These are phyloP conservation scores for Herpailurus yagouaroundi DNA, from an alignment of 2,113 vertebrate genomes.

Conservation along the genomic window DNA sequence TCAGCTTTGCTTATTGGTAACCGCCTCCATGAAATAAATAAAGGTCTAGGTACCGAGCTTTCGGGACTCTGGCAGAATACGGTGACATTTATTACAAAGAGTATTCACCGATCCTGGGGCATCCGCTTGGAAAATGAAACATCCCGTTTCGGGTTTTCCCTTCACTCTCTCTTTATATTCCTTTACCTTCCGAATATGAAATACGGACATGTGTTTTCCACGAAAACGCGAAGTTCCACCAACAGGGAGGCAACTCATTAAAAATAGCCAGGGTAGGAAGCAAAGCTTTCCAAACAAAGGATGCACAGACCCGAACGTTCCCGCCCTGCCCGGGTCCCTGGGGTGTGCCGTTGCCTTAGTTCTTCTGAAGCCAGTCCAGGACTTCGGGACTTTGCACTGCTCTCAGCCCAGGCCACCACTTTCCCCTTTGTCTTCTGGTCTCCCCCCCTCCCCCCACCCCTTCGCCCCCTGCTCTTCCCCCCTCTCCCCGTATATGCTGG, in stretches of 20 bases:
- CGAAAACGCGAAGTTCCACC: constrained; percentile 36
- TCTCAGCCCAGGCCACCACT: background rate
- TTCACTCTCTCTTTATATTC: background rate
- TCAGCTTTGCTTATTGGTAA: background rate
- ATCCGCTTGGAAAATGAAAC: constrained; percentile 12
- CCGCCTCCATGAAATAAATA: background rate
- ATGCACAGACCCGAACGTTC: constrained; percentile 61
- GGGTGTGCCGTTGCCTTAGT: constrained; percentile 55
- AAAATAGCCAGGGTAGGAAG: constrained; percentile 77
- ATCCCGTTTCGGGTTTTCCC: background rate
- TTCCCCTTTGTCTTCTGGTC: background rate
- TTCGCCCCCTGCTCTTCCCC: too few species aligned
- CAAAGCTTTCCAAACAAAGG: constrained; percentile 72
- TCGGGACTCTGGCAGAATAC: background rate
- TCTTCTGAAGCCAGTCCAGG: constrained; percentile 63
- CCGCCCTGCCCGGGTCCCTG: constrained; percentile 75
- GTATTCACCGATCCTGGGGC: background rate
- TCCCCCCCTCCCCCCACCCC: fast-evolving
- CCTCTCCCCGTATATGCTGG: too few species aligned
- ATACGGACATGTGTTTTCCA: constrained; percentile 53
- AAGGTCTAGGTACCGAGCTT: constrained; percentile 3
- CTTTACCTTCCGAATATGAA: constrained; percentile 54
- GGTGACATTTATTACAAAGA: background rate
- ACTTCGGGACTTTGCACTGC: background rate
- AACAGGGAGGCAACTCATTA: constrained; percentile 59